Evolutionary conservation across 2,113 vertebrate genomes (phyloP), one percentile per base, ranked within the genome.

Genomic region (Neoarius graeffei): DNA sequence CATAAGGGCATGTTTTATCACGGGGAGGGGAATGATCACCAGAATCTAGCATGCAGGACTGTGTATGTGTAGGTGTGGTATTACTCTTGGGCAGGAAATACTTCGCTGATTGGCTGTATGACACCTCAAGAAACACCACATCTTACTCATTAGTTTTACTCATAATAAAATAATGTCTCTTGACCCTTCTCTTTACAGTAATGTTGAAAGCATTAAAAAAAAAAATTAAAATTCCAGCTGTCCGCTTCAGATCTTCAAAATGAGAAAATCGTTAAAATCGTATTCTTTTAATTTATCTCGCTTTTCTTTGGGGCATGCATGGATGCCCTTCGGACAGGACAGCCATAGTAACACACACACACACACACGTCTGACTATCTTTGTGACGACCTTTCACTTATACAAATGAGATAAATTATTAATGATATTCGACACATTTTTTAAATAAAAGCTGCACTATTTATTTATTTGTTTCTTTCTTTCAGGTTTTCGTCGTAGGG

Each of bases 281-380:
- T 25, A 69, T 79, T 83, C 59, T 52, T 77, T 59, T 74, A 10
- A 54, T 14, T 54, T 54, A 54, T 11, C 52, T 6, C 30, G 4
- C 4, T 77, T 48, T n/a, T 77, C 9, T 77, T 80, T 56, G n/a
- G 25, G 25, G 57, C 27, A 42, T 50, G 23, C 57, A 85, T 74
- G 54, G 48, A 19, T 23, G 35, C 60, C 13, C 20, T 30, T 59
- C n/a, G 60, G 7, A 56, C 60, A 74, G 64, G 74, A 5, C 19
- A 73, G 30, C 64, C 57, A 64, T 69, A 23, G 23, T 71, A 84
- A 80, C 59, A 80, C 62, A 60, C 52, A 67, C 69, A 77, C 85
- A 67, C 69, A 69, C 66, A 69, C 66, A 30, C n/a, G 5, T 30
- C 19, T 42, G 69, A 19, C 27, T 73, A 42, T 50, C 20, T 52